Evolutionary conservation across 2,888 invertebrate species (phyloP), one percentile per base, ranked within the genome.

Genomic region (Catocala nupta): DNA sequence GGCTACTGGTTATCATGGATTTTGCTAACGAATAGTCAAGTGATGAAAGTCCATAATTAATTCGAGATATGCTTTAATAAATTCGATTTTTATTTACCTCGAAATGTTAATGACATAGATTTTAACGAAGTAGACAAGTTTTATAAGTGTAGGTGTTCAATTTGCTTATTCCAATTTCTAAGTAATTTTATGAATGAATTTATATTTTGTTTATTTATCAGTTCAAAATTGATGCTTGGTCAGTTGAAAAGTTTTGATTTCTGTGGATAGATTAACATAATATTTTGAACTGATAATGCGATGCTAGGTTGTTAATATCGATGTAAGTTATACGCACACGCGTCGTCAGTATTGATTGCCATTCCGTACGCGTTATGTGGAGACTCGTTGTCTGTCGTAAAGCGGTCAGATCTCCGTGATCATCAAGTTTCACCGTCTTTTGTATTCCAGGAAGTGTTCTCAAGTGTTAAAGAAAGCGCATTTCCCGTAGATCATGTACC

Each of bases 381-480:
- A 77, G 77, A 55, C 69, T 69, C 62, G 66, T 68, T 65, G 81
- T 80, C 75, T 74, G 66, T 71, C 77, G 75, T 73, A 87, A 84
- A 86, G 83, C 81, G 87, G 86, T 88, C 88, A 88, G 69, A 78
- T 71, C 71, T 70, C 56, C 62, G 56, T 68, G 65, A 70, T 71
- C 81, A 75, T 75, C 73, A 75, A 83, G 86, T 91, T 91, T 91
- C 91, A 88, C 90, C 86, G 84, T 83, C 82, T 88, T 91, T 89
- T 81, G 88, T 91, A 91, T 91, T 89, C 91, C 82, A 82, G 77
- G 77, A 77, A 78, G 76, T 70, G 47, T 73, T 75, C 61, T 63
- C 58, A 78, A 58, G 43, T 59, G 74, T 73, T 71, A 71, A 81
- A 80, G 87, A 86, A 87, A 87, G 85, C 78, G 74, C 74, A 78